Evolutionary conservation across 2,113 vertebrate species (phyloP), one percentile per base, ranked within the genome.

Genomic region (Channa maculata): DNA sequence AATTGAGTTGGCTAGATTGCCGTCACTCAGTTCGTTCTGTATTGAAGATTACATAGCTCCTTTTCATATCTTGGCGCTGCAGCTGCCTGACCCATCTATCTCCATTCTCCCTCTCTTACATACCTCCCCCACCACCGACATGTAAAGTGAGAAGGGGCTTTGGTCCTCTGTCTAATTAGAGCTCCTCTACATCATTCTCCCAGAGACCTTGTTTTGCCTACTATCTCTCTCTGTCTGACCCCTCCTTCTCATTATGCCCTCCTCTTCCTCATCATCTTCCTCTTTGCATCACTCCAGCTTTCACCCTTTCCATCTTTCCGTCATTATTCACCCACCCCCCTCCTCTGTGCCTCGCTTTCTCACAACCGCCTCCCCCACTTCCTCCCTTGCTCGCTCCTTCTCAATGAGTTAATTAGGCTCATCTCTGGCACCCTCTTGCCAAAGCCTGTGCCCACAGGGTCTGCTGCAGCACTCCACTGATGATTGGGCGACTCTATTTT

Each of bases 371-470:
- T 51, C 63, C 84, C 2, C 71, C 34, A 39, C 66, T 65, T 53
- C 54, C 67, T 77, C 86, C 37, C 24, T 45, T 7, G 12, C 76
- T 61, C 60, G 68, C 69, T 77, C 78, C 82, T 79, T 57, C 82
- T 86, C 91, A 90, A 90, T 90, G 92, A 95, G 91, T 91, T 95
- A 94, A 95, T 94, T 95, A 88, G 93, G 91, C 91, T 78, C 74
- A 86, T 92, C 87, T 89, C 82, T 89, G 85, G 86, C 79, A 91
- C 88, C 89, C 84, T 88, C 82, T 91, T 65, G 84, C 90, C 86
- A 83, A 85, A 87, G 86, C 83, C 38, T 59, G 84, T 82, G 78
- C 92, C 92, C 92, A 91, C 77, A 86, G 90, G 92, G 88, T 88
- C 90, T 63, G 79, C 80, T 38, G 68, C 59, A 70, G 81, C 82